These are phyloP conservation scores for Grapholita molesta DNA, from an alignment of 1,140 invertebrate genomes.

Conservation along the genomic window DNA sequence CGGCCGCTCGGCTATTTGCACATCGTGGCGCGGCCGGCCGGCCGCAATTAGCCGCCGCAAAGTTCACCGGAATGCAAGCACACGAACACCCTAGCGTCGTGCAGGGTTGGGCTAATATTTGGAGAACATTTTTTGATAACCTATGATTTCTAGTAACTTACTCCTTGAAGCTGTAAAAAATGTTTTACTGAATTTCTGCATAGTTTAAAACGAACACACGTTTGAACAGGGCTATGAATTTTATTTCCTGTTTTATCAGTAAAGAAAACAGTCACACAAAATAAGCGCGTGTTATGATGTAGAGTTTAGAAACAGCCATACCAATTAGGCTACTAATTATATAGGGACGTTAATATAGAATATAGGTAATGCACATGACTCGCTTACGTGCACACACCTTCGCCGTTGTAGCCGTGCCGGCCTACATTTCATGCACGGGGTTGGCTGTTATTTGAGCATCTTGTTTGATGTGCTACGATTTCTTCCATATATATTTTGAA, in stretches of 20 bases:
- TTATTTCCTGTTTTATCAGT: too few species aligned
- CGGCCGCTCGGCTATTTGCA: constrained; percentile 49
- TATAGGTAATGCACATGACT: not conserved
- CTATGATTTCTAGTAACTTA: too few species aligned
- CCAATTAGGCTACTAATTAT: not conserved
- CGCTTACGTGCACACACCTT: not conserved
- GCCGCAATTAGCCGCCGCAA: constrained; percentile 57
- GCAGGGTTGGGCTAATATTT: not conserved
- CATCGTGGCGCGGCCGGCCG: constrained; percentile 37
- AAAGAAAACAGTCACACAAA: too few species aligned
- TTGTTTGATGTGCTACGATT: not conserved
- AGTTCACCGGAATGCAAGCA: constrained; percentile 46
- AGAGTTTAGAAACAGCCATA: too few species aligned
- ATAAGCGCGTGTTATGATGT: too few species aligned
- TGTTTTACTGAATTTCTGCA: too few species aligned
- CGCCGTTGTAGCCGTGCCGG: not conserved
- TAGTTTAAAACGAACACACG: too few species aligned
- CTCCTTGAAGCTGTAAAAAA: too few species aligned
- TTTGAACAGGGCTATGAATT: too few species aligned
- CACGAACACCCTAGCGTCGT: not conserved
- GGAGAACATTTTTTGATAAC: too few species aligned
- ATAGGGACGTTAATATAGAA: not conserved
- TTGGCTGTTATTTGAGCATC: not conserved
- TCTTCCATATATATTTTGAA: not conserved
- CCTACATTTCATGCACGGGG: not conserved